Evolutionary conservation across 2,888 invertebrate genomes (phyloP).

Genomic region (Aricia artaxerxes): DNA sequence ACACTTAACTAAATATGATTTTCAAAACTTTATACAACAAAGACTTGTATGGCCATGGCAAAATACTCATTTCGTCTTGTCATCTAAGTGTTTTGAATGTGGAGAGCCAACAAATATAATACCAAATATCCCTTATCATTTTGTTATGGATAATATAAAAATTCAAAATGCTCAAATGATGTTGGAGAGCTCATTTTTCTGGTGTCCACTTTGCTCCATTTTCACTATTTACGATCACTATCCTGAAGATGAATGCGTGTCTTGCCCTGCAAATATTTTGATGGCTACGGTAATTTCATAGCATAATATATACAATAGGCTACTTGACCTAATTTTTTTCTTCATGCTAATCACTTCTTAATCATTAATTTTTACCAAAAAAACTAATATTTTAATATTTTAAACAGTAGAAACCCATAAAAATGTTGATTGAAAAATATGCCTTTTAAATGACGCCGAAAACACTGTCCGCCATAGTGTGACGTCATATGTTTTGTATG

Average conservation of each 20-base stretch:
- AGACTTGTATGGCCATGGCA: background rate
- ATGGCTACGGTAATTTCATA: background rate
- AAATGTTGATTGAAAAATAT: no score
- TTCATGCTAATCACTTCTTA: no score
- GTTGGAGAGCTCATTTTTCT: background rate
- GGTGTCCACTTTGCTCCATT: background rate
- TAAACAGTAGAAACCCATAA: no score
- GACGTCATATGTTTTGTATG: no score
- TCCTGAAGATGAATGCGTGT: background rate
- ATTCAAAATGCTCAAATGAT: background rate
- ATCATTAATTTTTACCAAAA: no score
- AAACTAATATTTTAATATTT: no score
- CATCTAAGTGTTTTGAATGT: background rate
- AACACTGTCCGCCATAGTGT: no score
- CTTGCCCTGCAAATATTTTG: background rate
- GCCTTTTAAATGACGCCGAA: no score
- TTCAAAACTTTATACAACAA: background rate
- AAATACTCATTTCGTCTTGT: background rate
- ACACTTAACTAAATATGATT: background rate
- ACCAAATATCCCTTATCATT: background rate
- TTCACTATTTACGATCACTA: conserved; percentile 1
- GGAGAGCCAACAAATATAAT: background rate
- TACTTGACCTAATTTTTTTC: no score
- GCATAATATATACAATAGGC: background rate
- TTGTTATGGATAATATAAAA: background rate